Base-by-base conservation (phyloP, 1,140 invertebrate species). In the Charaxes varanes region DNA sequence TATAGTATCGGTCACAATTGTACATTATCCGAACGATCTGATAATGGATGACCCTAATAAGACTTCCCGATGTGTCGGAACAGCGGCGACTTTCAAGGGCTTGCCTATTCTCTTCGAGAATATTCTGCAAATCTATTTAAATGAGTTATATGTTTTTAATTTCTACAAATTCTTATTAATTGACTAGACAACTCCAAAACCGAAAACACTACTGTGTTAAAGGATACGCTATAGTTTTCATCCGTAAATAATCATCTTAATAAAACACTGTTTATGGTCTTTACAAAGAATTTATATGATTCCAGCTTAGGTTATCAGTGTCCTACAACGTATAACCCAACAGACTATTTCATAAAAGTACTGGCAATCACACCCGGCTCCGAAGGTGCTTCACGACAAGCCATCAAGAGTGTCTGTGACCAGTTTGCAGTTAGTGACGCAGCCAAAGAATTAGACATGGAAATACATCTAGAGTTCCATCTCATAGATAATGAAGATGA, bases 331-430 rank as follows among this genome's bases (percentile, higher is more conserved):
- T 97, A 93, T 70, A 98, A 97, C 72, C 95, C 95, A 0, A 96
- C 95, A 0, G 97, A 99, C 70, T 97, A 94, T 80, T 92, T 95
- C 52, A 94, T 99, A 35, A 90, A 92, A 37, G 93, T 91, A 0
- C 62, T 98, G 35, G 94, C 96, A 2, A 87, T 93, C 1, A 90
- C 90, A 23, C 92, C 94, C 0, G 93, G 91, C 1, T 88, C 88
- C 22, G 92, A 95, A 65, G 86, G 88, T 2, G 87, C 85, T 1
- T 88, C 87, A 5, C 81, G 88, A 21, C 85, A 87, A 46, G 86
- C 88, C 1, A 88, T 92, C 2, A 90, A 89, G 55, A 87, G 86
- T 53, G 85, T 95, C 28, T 94, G 93, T 66, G 91, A 94, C 71
- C 85, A 88, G 30, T 96, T 93, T 66, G 88, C 90, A 1, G 90